Evolutionary conservation across 2,113 vertebrate species (phyloP).

Genomic region (Pogonocichla stellata): DNA sequence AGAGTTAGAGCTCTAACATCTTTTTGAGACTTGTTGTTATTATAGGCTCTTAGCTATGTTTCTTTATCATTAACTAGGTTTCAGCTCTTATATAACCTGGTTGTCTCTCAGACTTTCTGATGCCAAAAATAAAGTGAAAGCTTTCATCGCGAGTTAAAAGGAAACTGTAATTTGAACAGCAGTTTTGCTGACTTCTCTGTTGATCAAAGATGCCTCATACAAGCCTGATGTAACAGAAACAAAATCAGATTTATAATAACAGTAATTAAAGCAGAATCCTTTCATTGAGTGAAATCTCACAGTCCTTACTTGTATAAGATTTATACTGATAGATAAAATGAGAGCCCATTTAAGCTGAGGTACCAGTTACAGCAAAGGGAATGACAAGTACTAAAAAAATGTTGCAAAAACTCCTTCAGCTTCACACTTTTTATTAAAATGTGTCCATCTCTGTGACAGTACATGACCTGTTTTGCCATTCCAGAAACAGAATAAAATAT

Average conservation of each 20-base stretch:
- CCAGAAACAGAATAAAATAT: neutral
- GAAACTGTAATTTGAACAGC: conserved; percentile 35
- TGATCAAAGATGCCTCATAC: conserved; percentile 21
- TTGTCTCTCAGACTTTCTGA: neutral
- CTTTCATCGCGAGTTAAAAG: conserved; percentile 54
- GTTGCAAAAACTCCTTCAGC: neutral
- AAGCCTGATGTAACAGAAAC: neutral
- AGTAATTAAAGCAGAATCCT: conserved; percentile 30
- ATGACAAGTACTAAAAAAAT: neutral
- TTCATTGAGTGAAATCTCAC: neutral
- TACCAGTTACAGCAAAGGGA: neutral
- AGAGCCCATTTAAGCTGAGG: neutral
- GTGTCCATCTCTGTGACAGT: neutral
- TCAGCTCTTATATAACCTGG: conserved; percentile 31
- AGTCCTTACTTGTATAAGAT: neutral
- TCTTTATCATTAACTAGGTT: conserved; percentile 14
- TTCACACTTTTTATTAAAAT: neutral
- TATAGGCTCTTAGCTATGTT: neutral
- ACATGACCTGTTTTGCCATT: neutral
- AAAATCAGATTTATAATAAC: conserved; percentile 19
- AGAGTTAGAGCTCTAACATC: neutral
- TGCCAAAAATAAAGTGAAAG: conserved; percentile 38
- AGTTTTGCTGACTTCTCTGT: conserved; percentile 38
- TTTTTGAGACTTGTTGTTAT: neutral
- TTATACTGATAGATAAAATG: neutral